phyloP scores from a whole-genome alignment of 2,797 vertebrate species.

The Ispidina picta region DNA sequence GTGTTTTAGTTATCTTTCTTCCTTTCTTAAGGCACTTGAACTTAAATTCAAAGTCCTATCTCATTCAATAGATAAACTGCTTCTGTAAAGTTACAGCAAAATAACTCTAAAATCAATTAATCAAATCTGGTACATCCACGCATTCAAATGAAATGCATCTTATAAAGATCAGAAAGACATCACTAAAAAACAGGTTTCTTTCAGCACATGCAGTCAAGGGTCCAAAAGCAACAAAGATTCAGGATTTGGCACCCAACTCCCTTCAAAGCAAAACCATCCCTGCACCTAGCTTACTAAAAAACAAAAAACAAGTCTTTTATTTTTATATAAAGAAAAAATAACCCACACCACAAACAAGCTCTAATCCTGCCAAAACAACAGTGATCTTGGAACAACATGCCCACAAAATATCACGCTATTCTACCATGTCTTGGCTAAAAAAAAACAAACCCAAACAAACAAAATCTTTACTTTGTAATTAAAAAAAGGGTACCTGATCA shows the following conservation, averaged over 20 bases:
- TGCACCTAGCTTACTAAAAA: neutral
- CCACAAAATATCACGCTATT: neutral
- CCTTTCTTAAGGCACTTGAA: neutral
- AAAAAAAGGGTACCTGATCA: constrained; percentile 86
- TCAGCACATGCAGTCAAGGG: neutral
- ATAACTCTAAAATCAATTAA: neutral
- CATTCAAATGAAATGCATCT: neutral
- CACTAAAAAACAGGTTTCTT: neutral
- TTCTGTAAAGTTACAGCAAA: neutral
- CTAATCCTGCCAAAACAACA: neutral
- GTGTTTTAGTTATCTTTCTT: neutral
- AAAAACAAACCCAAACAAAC: neutral
- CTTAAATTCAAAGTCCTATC: neutral
- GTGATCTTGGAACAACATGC: neutral
- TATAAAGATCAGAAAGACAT: neutral
- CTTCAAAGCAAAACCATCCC: neutral
- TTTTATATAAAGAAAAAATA: neutral
- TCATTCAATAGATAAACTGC: neutral
- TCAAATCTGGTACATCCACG: neutral
- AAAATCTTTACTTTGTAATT: neutral
- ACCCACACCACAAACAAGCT: neutral
- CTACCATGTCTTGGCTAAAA: neutral
- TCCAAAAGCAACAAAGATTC: neutral
- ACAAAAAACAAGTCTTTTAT: neutral
- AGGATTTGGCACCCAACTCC: neutral